Percentiles rank a stretch among this genome's conserved stretches.
Evolutionary conservation across 2,113 vertebrate species (phyloP).

Genomic region (Ceyx cyanopectus): DNA sequence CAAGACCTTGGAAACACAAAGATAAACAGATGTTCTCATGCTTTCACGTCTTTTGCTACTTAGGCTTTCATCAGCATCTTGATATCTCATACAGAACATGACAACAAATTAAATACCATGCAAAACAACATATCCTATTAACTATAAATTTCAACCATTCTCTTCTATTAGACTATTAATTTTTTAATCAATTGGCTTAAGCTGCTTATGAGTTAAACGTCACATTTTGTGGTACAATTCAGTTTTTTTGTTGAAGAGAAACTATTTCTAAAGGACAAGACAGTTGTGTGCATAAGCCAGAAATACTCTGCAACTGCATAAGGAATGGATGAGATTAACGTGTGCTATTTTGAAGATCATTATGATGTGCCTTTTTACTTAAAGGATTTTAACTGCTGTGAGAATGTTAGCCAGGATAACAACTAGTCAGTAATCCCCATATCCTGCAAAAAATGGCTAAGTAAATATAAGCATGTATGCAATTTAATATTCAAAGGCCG

Average conservation of each 20-base stretch:
- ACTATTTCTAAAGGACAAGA: background rate
- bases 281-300: background rate
- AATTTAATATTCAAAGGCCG: background rate
- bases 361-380: background rate
- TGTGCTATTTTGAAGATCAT: background rate
- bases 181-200: background rate
- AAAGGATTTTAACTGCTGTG: background rate
- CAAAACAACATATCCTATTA: background rate
- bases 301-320: background rate
- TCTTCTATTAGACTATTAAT: background rate
- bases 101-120: background rate
- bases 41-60: background rate
- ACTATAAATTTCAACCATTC: background rate
- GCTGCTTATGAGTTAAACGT: background rate
- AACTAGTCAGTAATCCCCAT: background rate
- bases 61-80: background rate
- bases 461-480: background rate
- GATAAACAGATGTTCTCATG: slow-evolving; percentile 63
- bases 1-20: slow-evolving; percentile 81
- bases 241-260: background rate
- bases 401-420: background rate
- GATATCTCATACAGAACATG: background rate
- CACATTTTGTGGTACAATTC: background rate
- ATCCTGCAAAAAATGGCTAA: background rate
- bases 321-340: background rate